Percentiles rank a stretch among this genome's conserved stretches.
Evolutionary conservation across 2,113 vertebrate genomes (phyloP).

Genomic region (Dipodomys ordii): DNA sequence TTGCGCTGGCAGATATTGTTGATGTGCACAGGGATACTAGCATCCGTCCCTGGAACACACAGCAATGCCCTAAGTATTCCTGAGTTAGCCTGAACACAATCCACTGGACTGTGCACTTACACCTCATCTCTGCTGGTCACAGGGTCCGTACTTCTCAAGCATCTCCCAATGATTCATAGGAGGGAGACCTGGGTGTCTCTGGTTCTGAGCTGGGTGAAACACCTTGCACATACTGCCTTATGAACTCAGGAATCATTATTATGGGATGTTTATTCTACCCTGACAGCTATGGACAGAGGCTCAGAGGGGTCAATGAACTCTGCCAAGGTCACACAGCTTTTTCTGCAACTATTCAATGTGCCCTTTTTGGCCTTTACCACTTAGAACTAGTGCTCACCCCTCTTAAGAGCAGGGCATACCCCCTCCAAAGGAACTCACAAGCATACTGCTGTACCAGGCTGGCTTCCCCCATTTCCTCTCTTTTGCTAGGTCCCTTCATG

Average conservation of each 20-base stretch:
- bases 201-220: background rate
- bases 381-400: accelerated
- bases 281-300: background rate
- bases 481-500: background rate
- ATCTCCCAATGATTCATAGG: too few relatives aligned
- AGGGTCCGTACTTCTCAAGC: background rate
- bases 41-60: slow-evolving; percentile 93
- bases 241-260: background rate
- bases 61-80: background rate
- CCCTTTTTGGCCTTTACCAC: background rate
- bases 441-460: background rate
- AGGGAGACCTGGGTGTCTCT: background rate
- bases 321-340: background rate
- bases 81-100: background rate
- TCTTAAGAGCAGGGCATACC: background rate
- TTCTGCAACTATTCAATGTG: background rate
- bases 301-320: background rate
- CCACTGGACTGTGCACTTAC: background rate
- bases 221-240: background rate
- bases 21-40: slow-evolving; percentile 98
- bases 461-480: background rate
- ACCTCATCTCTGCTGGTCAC: background rate
- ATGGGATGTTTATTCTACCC: background rate
- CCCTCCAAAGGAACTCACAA: too few relatives aligned
- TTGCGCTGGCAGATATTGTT: slow-evolving; percentile 99